Base-by-base conservation (phyloP, 2,888 invertebrate species). In the Tachystola acroxantha region DNA sequence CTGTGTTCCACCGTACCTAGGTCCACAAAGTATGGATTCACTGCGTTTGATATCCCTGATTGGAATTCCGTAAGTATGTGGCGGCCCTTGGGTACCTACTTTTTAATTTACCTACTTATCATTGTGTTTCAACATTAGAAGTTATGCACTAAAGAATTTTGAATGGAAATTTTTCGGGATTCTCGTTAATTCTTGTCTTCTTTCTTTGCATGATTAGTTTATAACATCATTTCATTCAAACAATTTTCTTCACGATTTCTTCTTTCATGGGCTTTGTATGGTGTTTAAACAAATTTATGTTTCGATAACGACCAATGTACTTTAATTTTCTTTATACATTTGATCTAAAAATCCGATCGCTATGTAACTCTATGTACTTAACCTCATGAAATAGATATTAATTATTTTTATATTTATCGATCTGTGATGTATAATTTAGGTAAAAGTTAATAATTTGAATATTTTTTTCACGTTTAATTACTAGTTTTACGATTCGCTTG, bases 371-470 rank as follows among this genome's bases (percentile, higher is more conserved):
- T n/a, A n/a, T n/a, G n/a, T n/a, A n/a, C n/a, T n/a, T n/a, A n/a
- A n/a, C n/a, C n/a, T n/a, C n/a, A n/a, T n/a, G n/a, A n/a, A n/a
- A 35, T 43, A 57, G 53, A 47, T 52, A 41, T 49, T 54, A 57
- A 44, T 54, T 50, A 55, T 69, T 76, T 71, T 77, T 73, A 78
- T 61, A 73, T 71, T 72, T 24, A 71, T 78, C 74, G 72, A 84
- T 80, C 84, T 85, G 85, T 85, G 85, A 85, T 85, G 70, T 85
- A 82, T 80, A 66, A n/a, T 77, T 82, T 82, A 85, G 84, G 84
- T 80, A 79, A 82, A 85, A 85, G 76, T 75, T 75, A 60, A 77
- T 78, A 60, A 71, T 72, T 73, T 72, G 71, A 80, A 78, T 79
- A 66, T 61, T 69, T 66, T 61, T 60, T 57, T 44, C 65, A 68